Base-by-base conservation (phyloP, 2,797 vertebrate genomes). In the Sebastes dallii region DNA sequence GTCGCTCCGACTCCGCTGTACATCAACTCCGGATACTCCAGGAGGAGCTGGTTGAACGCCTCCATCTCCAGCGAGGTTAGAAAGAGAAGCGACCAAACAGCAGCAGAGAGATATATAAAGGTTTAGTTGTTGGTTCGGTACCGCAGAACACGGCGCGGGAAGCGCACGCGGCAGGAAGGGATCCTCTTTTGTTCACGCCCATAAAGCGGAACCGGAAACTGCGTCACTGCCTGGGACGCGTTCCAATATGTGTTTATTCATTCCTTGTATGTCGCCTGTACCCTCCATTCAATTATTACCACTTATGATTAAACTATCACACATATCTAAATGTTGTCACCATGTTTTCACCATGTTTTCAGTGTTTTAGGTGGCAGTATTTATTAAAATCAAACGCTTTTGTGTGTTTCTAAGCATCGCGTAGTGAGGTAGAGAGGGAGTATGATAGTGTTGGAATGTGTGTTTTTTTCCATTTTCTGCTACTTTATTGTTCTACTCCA, bases 1-100 rank as follows among this genome's bases (percentile, higher is more conserved):
- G 97, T 96, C 11, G 96, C 95, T 34, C 97, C 97, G 6, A 96
- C 94, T 32, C 97, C 96, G 8, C 95, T 96, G 10, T 96, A 97
- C 89, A 97, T 91, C 5, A 96, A 59, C 6, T 95, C 84, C 0
- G 97, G 97, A 81, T 95, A 95, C 12, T 95, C 93, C 74, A 91
- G 55, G 75, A 97, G 67, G 29, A 97, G 84, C 55, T 95, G 93
- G 72, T 87, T 94, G 46, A 96, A 85, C 4, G 88, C 82, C 39
- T 97, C 97, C 97, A 98, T 98, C 74, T 67, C 39, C 14, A 7
- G 6, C 3, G 2, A 56, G 27, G 55, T 7, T 0, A 22, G n/a
- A 10, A 5, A 42, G 4, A 25, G 16, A 25, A 9, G 20, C 14
- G n/a, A 50, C 60, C 13, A 25, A 86, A 71, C 14, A n/a, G 3